Conservation (phyloP, 2,797 vertebrate species). For the Hydrophis major region DNA sequence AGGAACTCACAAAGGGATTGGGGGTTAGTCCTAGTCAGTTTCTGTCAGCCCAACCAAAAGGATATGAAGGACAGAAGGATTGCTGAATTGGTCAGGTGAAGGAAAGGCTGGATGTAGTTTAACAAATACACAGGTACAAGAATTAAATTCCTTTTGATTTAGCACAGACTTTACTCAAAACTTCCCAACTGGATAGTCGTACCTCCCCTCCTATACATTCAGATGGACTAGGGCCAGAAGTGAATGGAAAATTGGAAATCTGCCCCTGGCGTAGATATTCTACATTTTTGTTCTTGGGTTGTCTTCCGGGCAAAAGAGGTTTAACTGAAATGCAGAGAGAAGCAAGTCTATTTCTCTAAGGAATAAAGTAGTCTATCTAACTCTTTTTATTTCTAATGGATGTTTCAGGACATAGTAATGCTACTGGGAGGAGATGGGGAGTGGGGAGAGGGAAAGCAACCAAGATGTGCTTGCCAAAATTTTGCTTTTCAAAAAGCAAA, state of each 20-base stretch:
- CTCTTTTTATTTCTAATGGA: neutral
- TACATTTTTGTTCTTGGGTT: neutral
- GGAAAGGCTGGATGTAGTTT: neutral
- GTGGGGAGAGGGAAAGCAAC: neutral
- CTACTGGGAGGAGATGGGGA: neutral
- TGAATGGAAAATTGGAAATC: slow-evolving; percentile 2
- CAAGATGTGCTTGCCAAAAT: neutral
- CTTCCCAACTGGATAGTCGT: neutral
- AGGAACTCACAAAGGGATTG: neutral
- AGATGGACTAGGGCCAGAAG: neutral
- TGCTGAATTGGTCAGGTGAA: neutral
- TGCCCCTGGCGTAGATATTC: neutral
- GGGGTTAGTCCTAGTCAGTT: neutral
- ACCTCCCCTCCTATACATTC: neutral
- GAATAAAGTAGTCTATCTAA: slow-evolving; percentile 2
- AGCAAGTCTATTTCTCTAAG: slow-evolving; percentile 19
- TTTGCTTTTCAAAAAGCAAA: slow-evolving; percentile 7
- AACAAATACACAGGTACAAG: neutral
- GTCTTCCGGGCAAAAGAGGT: neutral
- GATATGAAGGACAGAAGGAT: neutral
- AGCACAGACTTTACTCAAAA: neutral
- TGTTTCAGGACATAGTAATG: neutral
- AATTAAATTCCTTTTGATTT: neutral
- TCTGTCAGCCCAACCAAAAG: neutral
- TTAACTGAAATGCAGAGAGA: slow-evolving; percentile 10